Evolutionary conservation across 2,888 invertebrate genomes (phyloP), one percentile per base, ranked within the genome.

Genomic region (Philereme vetulata): DNA sequence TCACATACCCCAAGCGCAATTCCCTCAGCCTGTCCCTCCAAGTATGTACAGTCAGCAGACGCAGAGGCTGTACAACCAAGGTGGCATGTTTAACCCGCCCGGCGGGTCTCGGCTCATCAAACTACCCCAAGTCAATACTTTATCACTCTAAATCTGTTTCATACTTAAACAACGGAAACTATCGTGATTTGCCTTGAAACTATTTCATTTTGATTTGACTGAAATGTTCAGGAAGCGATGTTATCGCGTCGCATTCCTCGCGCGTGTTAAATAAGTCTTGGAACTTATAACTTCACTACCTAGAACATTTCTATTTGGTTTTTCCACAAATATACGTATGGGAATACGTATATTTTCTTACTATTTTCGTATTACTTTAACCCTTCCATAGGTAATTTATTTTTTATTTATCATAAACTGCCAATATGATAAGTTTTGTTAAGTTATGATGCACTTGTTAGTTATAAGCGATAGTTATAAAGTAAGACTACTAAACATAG

Each of bases 381-480:
- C 81, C 76, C 78, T 85, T 85, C 73, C 77, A 82, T 38, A 38
- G 53, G 67, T 62, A 58, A 58, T 62, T 81, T 61, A 64, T 78
- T 77, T 82, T 81, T 78, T 75, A 79, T 77, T 78, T 85, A 82
- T 80, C 76, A 79, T 84, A 76, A 85, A 87, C 90, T 90, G 90
- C 90, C 89, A 89, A 85, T 90, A 85, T 70, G 74, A 83, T 89
- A 86, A 84, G 85, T 72, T 81, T 77, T 81, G 83, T 88, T 88
- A 88, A 85, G 85, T 88, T 87, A 81, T 82, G 77, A 83, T 76
- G 78, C 73, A 64, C 67, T 62, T 77, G 76, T 81, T 89, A 88
- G 86, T 77, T 72, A 54, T 90, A 90, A 89, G 87, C 77, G 83
- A 84, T 88, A 88, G 84, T 78, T 79, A 71, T 85, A 85, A 85